Base-by-base conservation (phyloP, 64 coral and sea anemone genomes). In the Acropora yongei region DNA sequence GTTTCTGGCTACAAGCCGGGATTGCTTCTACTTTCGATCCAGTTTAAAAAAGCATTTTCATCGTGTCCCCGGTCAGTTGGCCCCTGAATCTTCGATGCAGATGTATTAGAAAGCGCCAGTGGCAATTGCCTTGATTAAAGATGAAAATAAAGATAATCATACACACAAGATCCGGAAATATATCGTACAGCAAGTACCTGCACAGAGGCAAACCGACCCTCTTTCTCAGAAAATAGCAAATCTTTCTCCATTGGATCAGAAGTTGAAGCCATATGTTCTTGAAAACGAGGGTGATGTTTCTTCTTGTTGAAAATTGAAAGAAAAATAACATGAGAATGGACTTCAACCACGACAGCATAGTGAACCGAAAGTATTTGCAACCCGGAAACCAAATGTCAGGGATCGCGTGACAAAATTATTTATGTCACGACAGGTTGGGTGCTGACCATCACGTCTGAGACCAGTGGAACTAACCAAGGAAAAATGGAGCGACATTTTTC, bases 211-310 rank as follows among this genome's bases (percentile, higher is more conserved):
- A 76, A 76, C 74, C 74, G 43, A 76, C 11, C 74, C 42, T 76
- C 41, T 46, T 76, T 40, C 74, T 76, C 74, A 76, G 12, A 76
- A 76, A 76, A 76, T 76, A 76, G 43, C 74, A 76, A 76, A 46
- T 76, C 74, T 45, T 76, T 76, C 74, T 76, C 74, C 74, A 76
- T 44, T 13, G 11, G 40, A 76, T 76, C 74, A 76, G 11, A 44
- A 76, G 74, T 46, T 47, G 74, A 76, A 76, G 74, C 74, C 74
- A 76, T 76, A 76, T 76, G 74, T 76, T 76, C 41, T 45, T 76
- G 74, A 47, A 76, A 44, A 76, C 11, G 40, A 76, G 74, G 74
- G 41, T 76, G 74, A 76, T 76, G 43, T 76, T 76, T 76, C 74
- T 44, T 76, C 43, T 76, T 44, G 74, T 76, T 45, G 74, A 76